These are phyloP conservation scores for Pogonus chalceus DNA, from an alignment of 1,140 invertebrate genomes.

Conservation along the genomic window DNA sequence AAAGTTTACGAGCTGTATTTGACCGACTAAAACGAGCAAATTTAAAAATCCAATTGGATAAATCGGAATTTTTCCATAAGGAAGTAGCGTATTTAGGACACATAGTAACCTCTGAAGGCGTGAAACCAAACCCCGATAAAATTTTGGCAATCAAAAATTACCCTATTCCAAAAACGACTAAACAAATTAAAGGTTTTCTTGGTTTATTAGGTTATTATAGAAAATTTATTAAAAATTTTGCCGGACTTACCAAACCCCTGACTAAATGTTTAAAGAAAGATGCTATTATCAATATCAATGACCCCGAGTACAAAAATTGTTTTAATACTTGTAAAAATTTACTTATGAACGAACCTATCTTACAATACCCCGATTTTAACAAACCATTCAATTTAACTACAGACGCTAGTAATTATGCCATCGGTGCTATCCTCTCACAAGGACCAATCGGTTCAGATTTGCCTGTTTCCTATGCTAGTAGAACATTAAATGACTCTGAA, in stretches of 20 bases:
- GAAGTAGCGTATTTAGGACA: constrained; percentile 12
- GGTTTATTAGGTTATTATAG: constrained; percentile 16
- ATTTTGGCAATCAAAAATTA: constrained; percentile 15
- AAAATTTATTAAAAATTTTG: constrained; percentile 21
- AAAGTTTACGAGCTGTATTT: constrained; percentile 16
- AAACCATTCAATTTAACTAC: constrained; percentile 27
- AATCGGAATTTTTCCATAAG: constrained; percentile 20
- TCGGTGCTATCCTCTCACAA: constrained; percentile 27
- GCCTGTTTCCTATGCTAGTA: too few species aligned
- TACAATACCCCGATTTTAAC: constrained; percentile 28
- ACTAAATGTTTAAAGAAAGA: constrained; percentile 30
- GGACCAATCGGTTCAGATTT: too few species aligned
- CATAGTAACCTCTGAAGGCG: constrained; percentile 14
- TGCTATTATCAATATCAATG: background rate
- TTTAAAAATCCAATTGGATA: constrained; percentile 23
- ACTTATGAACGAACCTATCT: constrained; percentile 17
- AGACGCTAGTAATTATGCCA: constrained; percentile 25
- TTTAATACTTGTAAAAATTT: constrained; percentile 18
- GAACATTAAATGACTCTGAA: too few species aligned
- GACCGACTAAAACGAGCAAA: constrained; percentile 15
- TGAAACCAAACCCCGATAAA: constrained; percentile 16
- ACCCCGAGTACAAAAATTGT: constrained; percentile 10
- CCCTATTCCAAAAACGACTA: constrained; percentile 15
- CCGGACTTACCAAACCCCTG: constrained; percentile 29
- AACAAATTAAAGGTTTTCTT: constrained; percentile 17